Base-by-base conservation (phyloP, 2,797 vertebrate genomes). In the Harpagifer antarcticus region DNA sequence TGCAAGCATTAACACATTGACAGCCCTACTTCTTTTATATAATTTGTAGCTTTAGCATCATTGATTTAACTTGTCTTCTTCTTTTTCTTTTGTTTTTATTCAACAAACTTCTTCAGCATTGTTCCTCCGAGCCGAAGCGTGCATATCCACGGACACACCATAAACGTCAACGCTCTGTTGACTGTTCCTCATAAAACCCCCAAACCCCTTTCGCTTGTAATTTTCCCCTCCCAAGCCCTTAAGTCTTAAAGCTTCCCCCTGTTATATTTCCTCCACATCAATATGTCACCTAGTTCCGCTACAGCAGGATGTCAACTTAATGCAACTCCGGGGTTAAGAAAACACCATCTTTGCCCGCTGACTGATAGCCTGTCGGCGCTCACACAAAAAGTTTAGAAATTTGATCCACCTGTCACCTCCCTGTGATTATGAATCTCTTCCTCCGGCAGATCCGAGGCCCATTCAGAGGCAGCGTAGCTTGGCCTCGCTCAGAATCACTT, bases 381-480 rank as follows among this genome's bases (percentile, higher is more conserved):
- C 83, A 52, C 87, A 92, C 92, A 93, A 90, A 88, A 92, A 93
- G 89, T 93, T 94, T 91, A 72, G 94, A 94, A 94, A 94, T 93
- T 85, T 93, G 94, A 95, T 93, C 92, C 90, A 89, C 89, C 89
- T 92, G 93, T 94, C 93, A 94, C 93, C 91, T 92, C 2, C 61
- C 86, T 3, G 85, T 53, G 90, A 92, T 93, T 94, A 93, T 93
- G 91, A 92, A 93, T 94, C 92, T 94, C 85, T 93, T 94, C 91
- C 91, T 85, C 81, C 14, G 4, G 79, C 72, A 20, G 69, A 79
- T 76, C 68, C 12, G n/a, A 61, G 72, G 72, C 69, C 89, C 87
- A 88, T 93, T 94, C 91, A 92, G 80, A 82, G 11, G 83, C 91
- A 92, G 83, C 87, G 84, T 89, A 83, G 91, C 90, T 88, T 91